Conservation (phyloP, 2,113 vertebrate species). For the Anser brachyrhynchus region DNA sequence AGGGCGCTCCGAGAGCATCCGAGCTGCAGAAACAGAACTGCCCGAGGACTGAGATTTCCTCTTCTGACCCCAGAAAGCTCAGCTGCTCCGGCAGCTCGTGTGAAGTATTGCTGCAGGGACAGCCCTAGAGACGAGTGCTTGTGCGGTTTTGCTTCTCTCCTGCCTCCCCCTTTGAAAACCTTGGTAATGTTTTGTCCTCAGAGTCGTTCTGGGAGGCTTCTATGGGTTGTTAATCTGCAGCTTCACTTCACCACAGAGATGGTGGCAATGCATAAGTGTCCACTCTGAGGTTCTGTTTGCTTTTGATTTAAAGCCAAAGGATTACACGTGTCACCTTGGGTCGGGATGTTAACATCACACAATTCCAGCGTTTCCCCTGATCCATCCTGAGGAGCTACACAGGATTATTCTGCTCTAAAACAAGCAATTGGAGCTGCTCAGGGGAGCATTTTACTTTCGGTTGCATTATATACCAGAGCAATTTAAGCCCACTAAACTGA, state of each 20-base stretch:
- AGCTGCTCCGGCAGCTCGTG: background rate
- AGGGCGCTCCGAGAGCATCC: background rate
- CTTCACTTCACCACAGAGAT: background rate
- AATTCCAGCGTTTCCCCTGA: background rate
- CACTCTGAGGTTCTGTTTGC: background rate
- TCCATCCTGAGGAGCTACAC: constrained; percentile 36
- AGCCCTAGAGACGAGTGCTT: background rate
- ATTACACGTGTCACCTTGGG: constrained; percentile 39
- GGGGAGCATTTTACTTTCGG: background rate
- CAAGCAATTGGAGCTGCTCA: background rate
- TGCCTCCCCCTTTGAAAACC: accelerated
- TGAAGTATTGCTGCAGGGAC: background rate
- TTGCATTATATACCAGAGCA: constrained; percentile 2
- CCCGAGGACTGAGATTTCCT: constrained; percentile 14
- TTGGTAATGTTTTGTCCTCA: background rate
- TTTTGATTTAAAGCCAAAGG: constrained; percentile 35
- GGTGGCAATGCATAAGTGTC: background rate
- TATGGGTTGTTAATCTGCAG: background rate
- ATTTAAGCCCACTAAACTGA: constrained; percentile 34
- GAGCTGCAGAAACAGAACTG: background rate
- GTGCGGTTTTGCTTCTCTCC: background rate
- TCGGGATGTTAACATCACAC: constrained; percentile 28
- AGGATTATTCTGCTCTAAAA: constrained; percentile 23
- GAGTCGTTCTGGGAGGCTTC: background rate
- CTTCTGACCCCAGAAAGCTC: constrained; percentile 8